A percentile compares a stretch with the other conserved stretches of the same genome.
Evolutionary conservation across 2,888 invertebrate genomes (phyloP).

Genomic region (Leptinotarsa peninsularis): DNA sequence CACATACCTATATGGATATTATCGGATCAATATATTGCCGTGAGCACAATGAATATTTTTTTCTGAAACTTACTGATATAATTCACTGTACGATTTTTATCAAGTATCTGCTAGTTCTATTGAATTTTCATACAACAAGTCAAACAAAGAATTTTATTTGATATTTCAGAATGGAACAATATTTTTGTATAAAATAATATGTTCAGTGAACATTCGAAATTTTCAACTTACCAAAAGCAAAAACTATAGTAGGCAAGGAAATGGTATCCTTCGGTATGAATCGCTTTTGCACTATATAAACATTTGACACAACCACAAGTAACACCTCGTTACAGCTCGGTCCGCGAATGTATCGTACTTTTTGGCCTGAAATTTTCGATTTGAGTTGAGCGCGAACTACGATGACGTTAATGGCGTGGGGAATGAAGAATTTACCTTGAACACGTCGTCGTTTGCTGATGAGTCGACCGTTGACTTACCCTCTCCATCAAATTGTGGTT

Average conservation of each 20-base stretch:
- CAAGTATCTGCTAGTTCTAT: too few species aligned
- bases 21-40: too few species aligned
- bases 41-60: not conserved
- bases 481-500: not conserved
- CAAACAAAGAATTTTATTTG: too few species aligned
- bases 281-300: not conserved
- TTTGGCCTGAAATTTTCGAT: conserved; percentile 25
- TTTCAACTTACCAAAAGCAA: not conserved
- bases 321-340: not conserved
- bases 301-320: conserved; percentile 5
- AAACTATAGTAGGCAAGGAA: not conserved
- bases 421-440: conserved; percentile 35
- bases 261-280: not conserved
- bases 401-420: conserved; percentile 28
- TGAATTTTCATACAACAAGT: not conserved
- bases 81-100: too few species aligned
- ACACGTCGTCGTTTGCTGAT: conserved; percentile 25
- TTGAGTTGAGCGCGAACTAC: conserved; percentile 19
- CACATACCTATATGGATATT: too few species aligned
- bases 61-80: not conserved
- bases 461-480: not conserved
- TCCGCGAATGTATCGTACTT: conserved; percentile 20
- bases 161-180: not conserved
- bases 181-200: too few species aligned
- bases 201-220: not conserved